Evolutionary conservation across 2,113 vertebrate genomes (phyloP), one percentile per base, ranked within the genome.

Genomic region (Scolopax mira): DNA sequence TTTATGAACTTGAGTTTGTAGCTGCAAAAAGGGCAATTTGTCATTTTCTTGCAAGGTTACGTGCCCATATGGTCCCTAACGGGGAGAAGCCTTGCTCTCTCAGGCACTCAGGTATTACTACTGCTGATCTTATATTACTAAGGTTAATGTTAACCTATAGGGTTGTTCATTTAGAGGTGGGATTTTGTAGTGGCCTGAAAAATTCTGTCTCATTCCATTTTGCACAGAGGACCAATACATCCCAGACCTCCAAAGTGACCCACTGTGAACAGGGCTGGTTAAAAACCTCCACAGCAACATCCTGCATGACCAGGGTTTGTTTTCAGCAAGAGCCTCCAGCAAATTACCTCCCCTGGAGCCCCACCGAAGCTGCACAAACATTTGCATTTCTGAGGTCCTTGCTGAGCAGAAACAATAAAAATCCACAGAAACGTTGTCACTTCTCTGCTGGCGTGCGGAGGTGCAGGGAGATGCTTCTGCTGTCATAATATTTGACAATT

Each of bases 11-110:
- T 25, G 39, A 1, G 4, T 51, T 81, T 62, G 37, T 10, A 61
- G 83, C 74, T 79, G 46, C n/a, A 46, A 23, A 27, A 54, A 49
- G 49, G 48, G 48, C 7, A 21, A 54, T 67, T 71, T 51, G 61
- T 62, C 17, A 1, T 67, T 64, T 66, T n/a, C 7, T 24, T 33
- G 66, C n/a, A 3, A 1, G 0, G 5, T 60, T 48, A 5, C 0
- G 5, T 13, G 58, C 15, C 6, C 2, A 1, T 14, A 4, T 0
- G 0, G 18, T 9, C 64, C 39, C 31, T 23, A 5, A 11, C 0
- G 4, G 2, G 21, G 14, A 27, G 44, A 5, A 54, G 52, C n/a
- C 15, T 52, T 28, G 41, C 55, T 54, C 73, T 79, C 62, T 25
- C n/a, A 13, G 48, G 51, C 62, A 18, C 71, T 52, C 51, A 1